A percentile compares a stretch with the other conserved stretches of the same genome.
These are phyloP conservation scores for Stigmatopora argus DNA, from an alignment of 2,113 vertebrate genomes.

Conservation along the genomic window DNA sequence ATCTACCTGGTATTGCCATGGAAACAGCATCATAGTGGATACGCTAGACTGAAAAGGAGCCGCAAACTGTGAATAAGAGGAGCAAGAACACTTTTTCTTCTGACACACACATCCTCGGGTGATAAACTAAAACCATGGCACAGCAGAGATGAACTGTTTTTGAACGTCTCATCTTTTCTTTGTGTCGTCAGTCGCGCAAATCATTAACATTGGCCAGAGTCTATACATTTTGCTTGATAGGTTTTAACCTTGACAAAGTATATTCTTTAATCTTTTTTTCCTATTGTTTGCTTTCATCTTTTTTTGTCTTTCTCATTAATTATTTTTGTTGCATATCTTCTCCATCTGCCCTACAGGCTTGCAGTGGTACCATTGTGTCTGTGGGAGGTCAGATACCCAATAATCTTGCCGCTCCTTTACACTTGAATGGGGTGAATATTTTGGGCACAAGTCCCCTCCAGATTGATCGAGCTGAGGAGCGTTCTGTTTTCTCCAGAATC, in stretches of 20 bases:
- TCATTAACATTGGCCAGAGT: constrained; percentile 17
- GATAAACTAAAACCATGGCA: constrained; percentile 25
- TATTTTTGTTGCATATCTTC: background rate
- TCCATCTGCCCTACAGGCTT: constrained; percentile 65
- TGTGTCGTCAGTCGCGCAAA: constrained; percentile 28
- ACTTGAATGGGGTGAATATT: constrained; percentile 81
- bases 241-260: constrained; percentile 5
- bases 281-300: background rate
- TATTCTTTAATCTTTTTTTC: background rate
- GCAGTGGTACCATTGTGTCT: constrained; percentile 86
- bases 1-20: constrained; percentile 61
- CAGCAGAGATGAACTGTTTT: constrained; percentile 27
- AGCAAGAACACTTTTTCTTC: constrained; percentile 2
- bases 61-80: constrained; percentile 46
- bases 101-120: constrained; percentile 2
- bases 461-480: constrained; percentile 85
- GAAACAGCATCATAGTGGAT: constrained; percentile 57
- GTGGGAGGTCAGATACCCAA: constrained; percentile 95
- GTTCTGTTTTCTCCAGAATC: constrained; percentile 83
- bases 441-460: constrained; percentile 85
- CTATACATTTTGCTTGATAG: constrained; percentile 21
- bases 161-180: constrained; percentile 32
- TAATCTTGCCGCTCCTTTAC: constrained; percentile 84
- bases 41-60: constrained; percentile 28
- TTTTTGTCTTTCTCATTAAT: background rate